Conservation (phyloP, 2,888 invertebrate species). For the Zootermopsis nevadensis region DNA sequence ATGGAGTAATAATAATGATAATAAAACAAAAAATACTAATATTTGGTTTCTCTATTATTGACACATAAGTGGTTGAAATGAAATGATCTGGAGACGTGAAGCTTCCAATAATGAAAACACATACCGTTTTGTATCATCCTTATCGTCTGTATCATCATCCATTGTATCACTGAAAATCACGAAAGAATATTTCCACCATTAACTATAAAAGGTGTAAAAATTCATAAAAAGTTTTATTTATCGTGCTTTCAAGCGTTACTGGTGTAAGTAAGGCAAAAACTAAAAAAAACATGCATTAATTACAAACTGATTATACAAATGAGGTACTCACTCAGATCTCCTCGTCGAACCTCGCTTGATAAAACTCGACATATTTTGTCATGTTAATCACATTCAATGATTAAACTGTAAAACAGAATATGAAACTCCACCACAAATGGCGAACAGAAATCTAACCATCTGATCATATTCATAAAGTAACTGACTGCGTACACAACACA, state of each 20-base stretch:
- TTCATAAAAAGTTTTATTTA: background rate
- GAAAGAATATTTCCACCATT: too few relatives aligned
- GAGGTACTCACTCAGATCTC: conserved; percentile 64
- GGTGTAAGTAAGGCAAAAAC: background rate
- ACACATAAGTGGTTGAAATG: too few relatives aligned
- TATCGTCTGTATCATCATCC: conserved; percentile 87
- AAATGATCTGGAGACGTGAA: too few relatives aligned
- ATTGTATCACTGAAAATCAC: conserved; percentile 68
- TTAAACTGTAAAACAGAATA: background rate
- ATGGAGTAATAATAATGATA: too few relatives aligned
- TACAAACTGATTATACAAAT: background rate
- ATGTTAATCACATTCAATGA: background rate
- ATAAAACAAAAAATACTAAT: too few relatives aligned
- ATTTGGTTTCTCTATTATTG: too few relatives aligned
- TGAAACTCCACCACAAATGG: background rate
- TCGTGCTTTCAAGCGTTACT: background rate
- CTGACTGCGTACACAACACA: background rate
- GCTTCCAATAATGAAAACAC: conserved; percentile 47
- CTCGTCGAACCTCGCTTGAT: conserved; percentile 61
- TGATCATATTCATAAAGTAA: conserved; percentile 11
- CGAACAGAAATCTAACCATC: conserved; percentile 11
- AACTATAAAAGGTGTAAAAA: background rate
- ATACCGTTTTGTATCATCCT: conserved; percentile 86
- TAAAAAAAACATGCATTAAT: background rate
- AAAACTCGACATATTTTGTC: conserved; percentile 59